Conservation (phyloP, 2,888 invertebrate species). For the Tipula confusa region DNA sequence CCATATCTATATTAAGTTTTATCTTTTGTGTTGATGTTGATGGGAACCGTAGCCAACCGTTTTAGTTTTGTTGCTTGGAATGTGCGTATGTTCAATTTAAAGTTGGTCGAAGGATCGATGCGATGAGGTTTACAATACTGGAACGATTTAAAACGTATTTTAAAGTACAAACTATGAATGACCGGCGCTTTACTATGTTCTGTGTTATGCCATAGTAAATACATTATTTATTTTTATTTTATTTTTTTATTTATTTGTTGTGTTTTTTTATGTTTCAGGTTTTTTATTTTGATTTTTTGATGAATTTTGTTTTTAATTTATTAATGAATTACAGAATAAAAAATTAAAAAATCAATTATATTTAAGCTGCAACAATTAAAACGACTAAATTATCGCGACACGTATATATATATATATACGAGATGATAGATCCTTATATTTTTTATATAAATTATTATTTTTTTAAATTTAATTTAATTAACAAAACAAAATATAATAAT, state of each 20-base stretch:
- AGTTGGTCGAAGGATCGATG: no score
- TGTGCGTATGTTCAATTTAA: no score
- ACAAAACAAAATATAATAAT: not conserved
- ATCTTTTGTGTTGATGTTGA: no score
- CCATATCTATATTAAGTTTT: no score
- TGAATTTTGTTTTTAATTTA: not conserved
- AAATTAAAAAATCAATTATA: constrained; percentile 16
- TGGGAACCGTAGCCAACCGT: no score
- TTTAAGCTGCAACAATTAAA: constrained; percentile 8
- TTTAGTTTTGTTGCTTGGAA: no score
- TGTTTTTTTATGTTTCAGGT: not conserved
- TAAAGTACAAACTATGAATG: no score
- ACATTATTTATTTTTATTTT: no score
- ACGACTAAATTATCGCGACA: not conserved
- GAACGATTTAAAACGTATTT: no score
- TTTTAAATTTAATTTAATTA: not conserved
- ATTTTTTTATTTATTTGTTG: not conserved
- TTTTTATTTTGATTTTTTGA: not conserved
- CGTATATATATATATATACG: not conserved
- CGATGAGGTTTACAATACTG: no score
- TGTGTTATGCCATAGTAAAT: no score
- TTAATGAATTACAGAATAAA: not conserved
- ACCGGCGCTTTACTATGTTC: no score
- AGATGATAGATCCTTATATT: not conserved
- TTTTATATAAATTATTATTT: not conserved